Percentiles rank a stretch among this genome's conserved stretches.
phyloP scores from a whole-genome alignment of 2,797 vertebrate species.

The Macropus fuliginosus region DNA sequence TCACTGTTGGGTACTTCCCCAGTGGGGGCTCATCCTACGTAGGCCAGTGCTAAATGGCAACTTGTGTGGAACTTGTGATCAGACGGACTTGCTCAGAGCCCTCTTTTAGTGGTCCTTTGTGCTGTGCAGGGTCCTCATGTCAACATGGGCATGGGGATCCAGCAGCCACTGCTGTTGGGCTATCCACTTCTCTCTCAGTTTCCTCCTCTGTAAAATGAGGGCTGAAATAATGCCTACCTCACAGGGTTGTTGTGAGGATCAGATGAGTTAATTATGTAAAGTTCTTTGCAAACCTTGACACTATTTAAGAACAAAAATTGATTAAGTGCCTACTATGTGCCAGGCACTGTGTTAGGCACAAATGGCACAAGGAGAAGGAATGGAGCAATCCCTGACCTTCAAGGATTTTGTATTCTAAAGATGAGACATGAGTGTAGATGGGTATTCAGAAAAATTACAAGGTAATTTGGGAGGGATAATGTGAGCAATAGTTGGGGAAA shows the following conservation, averaged over 20 bases:
- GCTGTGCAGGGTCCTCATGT: not conserved
- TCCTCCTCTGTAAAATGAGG: not conserved
- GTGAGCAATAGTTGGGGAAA: too few species aligned
- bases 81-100: not conserved
- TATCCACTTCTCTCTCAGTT: not conserved
- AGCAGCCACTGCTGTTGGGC: not conserved
- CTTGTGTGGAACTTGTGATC: not conserved
- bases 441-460: too few species aligned
- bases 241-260: not conserved
- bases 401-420: not conserved
- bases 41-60: not conserved
- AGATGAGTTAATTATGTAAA: too few species aligned
- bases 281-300: too few species aligned
- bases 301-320: conserved; percentile 39
- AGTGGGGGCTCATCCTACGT: too few species aligned
- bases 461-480: too few species aligned
- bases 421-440: not conserved
- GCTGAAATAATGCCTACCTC: not conserved
- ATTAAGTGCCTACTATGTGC: conserved; percentile 42
- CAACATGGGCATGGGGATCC: not conserved
- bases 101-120: not conserved
- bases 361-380: not conserved
- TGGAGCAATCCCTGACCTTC: not conserved
- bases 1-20: not conserved
- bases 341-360: not conserved